A percentile compares a stretch with the other conserved stretches of the same genome.
Conservation (phyloP, 2,797 vertebrate genomes). For the Sebastes vulpes region DNA sequence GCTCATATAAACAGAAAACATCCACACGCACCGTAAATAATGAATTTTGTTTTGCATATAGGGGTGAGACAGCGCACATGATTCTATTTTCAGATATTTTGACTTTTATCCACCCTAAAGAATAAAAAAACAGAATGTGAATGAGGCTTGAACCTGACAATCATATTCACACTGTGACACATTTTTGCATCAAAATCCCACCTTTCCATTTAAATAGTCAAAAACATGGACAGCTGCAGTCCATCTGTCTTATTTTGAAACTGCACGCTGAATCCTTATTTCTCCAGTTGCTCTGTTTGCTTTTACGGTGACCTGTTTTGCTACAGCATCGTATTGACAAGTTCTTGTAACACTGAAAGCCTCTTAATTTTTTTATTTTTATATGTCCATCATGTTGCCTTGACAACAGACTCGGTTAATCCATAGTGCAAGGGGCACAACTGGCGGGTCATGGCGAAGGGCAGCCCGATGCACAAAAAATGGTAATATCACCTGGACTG, state of each 20-base stretch:
- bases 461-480: conserved; percentile 59
- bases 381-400: conserved; percentile 63
- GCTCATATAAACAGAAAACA: neutral
- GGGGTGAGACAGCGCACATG: neutral
- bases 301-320: conserved; percentile 32
- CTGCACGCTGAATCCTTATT: neutral
- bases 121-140: neutral
- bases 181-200: neutral
- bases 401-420: conserved; percentile 74
- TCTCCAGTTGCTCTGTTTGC: conserved; percentile 13
- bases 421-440: conserved; percentile 40
- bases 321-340: conserved; percentile 29
- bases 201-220: neutral
- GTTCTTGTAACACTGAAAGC: conserved; percentile 51
- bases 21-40: neutral
- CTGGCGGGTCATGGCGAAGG: conserved; percentile 55
- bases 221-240: neutral
- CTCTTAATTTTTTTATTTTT: conserved; percentile 43
- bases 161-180: neutral
- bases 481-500: conserved; percentile 73
- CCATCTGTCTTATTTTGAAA: neutral
- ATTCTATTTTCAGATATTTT: neutral
- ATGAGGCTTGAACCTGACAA: neutral
- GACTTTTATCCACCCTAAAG: neutral
- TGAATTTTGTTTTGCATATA: neutral